Evolutionary conservation across 1,140 invertebrate genomes (phyloP).

Genomic region (Glossosoma conforme): DNA sequence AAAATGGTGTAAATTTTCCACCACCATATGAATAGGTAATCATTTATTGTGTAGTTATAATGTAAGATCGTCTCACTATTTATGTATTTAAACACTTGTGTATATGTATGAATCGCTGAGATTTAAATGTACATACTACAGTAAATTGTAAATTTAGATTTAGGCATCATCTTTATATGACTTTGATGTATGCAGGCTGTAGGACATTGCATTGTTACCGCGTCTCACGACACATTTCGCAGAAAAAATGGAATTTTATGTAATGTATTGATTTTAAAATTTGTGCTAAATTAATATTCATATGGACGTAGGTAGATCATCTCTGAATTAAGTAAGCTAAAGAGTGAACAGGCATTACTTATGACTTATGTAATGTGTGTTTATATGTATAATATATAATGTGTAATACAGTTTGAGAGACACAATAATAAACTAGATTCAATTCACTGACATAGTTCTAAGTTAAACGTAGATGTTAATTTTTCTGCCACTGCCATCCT

Average conservation of each 20-base stretch:
- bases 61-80: neutral
- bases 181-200: too few relatives aligned
- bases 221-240: too few relatives aligned
- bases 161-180: too few relatives aligned
- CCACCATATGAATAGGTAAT: slow-evolving; percentile 4
- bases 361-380: slow-evolving; percentile 16
- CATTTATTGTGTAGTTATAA: neutral
- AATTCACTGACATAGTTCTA: slow-evolving; percentile 24
- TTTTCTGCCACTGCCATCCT: slow-evolving; percentile 31
- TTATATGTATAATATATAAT: too few relatives aligned
- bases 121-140: too few relatives aligned
- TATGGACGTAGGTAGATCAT: slow-evolving; percentile 14
- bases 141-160: too few relatives aligned
- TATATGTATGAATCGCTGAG: neutral
- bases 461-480: slow-evolving; percentile 26
- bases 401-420: slow-evolving; percentile 15
- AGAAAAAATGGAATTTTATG: slow-evolving; percentile 6
- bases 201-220: too few relatives aligned
- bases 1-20: slow-evolving; percentile 13
- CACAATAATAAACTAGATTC: slow-evolving; percentile 29
- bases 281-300: slow-evolving; percentile 17
- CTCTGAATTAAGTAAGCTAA: slow-evolving; percentile 1
- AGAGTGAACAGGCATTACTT: slow-evolving; percentile 1
- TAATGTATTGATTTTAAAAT: slow-evolving; percentile 14
- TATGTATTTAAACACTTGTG: slow-evolving; percentile 2